Evolutionary conservation across 2,797 vertebrate species (phyloP).

Genomic region (Intellagama lesueurii): DNA sequence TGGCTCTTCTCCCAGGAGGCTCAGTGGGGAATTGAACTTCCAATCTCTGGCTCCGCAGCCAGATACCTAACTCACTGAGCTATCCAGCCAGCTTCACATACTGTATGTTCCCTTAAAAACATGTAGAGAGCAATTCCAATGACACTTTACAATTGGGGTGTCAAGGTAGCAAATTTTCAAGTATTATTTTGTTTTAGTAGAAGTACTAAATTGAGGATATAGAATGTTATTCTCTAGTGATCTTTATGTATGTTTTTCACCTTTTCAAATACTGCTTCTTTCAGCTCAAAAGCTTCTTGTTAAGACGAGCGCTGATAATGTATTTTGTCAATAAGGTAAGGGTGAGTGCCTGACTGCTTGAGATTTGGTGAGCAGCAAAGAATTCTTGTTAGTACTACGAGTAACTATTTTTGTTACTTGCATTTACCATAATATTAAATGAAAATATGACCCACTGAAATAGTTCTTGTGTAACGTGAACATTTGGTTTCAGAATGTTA

Average conservation of each 20-base stretch:
- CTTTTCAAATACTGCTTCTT: constrained; percentile 43
- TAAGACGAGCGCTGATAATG: constrained; percentile 91
- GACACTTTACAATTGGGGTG: background rate
- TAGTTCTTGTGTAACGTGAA: background rate
- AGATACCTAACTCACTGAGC: too few relatives aligned
- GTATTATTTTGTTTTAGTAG: background rate
- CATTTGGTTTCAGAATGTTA: background rate
- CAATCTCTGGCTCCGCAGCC: too few relatives aligned
- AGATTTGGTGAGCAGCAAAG: background rate
- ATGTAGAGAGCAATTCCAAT: background rate
- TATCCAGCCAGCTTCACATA: too few relatives aligned
- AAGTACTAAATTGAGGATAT: background rate
- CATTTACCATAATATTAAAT: background rate
- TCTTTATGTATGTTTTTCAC: background rate
- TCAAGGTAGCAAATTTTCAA: background rate
- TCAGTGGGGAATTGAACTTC: too few relatives aligned
- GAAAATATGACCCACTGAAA: background rate
- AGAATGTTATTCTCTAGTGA: background rate
- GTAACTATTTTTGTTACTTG: background rate
- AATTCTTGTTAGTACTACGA: background rate
- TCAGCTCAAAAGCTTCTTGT: constrained; percentile 93
- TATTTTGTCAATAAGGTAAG: constrained; percentile 99
- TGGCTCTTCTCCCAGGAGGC: too few relatives aligned
- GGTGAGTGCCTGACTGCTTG: constrained; percentile 5
- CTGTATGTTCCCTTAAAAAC: background rate